Evolutionary conservation across 2,888 invertebrate species (phyloP), one percentile per base, ranked within the genome.

Genomic region (Hofmannophila pseudospretella): DNA sequence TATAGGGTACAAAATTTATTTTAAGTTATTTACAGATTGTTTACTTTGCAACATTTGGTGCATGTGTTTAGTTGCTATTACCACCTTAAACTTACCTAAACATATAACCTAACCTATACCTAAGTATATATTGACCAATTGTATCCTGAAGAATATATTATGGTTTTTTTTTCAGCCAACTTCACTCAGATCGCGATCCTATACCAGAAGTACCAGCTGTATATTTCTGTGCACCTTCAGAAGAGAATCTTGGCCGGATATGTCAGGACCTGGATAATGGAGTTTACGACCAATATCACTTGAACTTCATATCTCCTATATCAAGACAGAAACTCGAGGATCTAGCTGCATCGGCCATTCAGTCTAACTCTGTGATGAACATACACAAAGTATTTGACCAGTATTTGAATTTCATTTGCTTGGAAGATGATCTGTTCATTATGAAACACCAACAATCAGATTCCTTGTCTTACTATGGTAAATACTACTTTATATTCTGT

Each of bases 161-260:
- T n/a, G n/a, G n/a, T n/a, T n/a, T n/a, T n/a, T n/a, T 32, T 16
- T 73, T 82, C 75, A 96, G 96, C 22, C 94, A 95, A 73, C 81
- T 96, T 35, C 96, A 96, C 79, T 94, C 95, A 4, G 94, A 95
- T 66, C 89, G 96, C 41, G 96, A 96, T 69, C 90, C 93, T n/a
- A 97, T 99, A 60, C 98, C 98, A 4, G 99, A 99, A 87, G 99
- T 99, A 1, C 99, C 99, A 32, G 98, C 98, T 0, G 93, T 99
- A 25, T 99, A 99, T 74, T 99, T 99, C 77, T 97, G 99, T 74
- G 91, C 95, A 49, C 98, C 99, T 2, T 94, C 95, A 7, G 96
- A 98, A 65, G 98, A 99, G 71, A 99, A 99, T 79, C 89, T 99
- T 27, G 95, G 94, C 31, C 90, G 98, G 49, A 97, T 99, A 47